Base-by-base conservation (phyloP, 2,113 vertebrate species). In the Catharus minimus region DNA sequence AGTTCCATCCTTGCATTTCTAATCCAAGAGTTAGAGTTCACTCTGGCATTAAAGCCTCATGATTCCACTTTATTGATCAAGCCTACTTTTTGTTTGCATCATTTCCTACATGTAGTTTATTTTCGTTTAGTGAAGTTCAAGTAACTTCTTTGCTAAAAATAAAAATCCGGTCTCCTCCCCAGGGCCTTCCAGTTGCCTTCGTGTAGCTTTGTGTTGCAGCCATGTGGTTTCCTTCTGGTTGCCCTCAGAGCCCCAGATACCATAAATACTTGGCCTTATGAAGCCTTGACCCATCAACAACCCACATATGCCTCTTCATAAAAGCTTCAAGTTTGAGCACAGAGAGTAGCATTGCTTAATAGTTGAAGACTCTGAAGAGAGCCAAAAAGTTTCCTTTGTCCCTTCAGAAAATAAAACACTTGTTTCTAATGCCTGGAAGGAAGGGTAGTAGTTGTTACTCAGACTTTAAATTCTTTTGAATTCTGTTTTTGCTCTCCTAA, bases 201-300 rank as follows among this genome's bases (percentile, higher is more conserved):
- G 60, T 60, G 36, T 75, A 90, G 81, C 84, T 92, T 61, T 94
- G 62, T 76, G 47, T 57, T 80, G 62, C 60, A 89, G 82, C 76
- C 75, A 47, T 36, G 82, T 88, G 82, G 85, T 89, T 92, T 92
- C 85, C 71, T 89, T 91, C 47, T 93, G 85, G 67, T 89, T 89
- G 81, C 82, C 50, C 62, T 92, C 69, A 52, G 66, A 79, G 71
- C 50, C 67, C 78, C 75, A 80, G 79, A 76, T 80, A 76, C 85
- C 75, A 65, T 65, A 92, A 91, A 91, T 91, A 88, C 87, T 91
- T 89, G 43, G 78, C 84, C 75, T 85, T 69, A 20, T 3, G 20
- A 89, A 87, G 78, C 81, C 64, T 15, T 82, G 82, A 92, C 78
- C 91, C 39, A 60, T 71, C 62, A 76, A 9, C 26, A 79, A n/a